Base-by-base conservation (phyloP, 2,888 invertebrate species). In the Anthoptus insignis region DNA sequence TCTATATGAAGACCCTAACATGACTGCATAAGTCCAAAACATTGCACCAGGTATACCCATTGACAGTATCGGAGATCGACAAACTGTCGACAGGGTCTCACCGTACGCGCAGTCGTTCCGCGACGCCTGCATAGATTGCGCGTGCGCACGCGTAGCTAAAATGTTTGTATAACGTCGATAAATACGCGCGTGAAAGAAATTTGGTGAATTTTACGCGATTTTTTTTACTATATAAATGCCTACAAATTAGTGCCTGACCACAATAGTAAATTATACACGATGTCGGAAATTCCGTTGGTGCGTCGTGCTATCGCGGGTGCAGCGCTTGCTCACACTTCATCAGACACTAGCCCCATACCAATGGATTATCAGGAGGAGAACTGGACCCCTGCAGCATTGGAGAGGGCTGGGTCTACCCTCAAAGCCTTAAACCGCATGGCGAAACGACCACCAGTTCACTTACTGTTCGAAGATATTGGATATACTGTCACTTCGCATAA, bases 391-490 rank as follows among this genome's bases (percentile, higher is more conserved):
- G 92, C 93, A 19, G 92, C 93, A 3, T 81, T 93, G 68, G 93
- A 93, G 74, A 79, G 93, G 68, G 92, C 94, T 49, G 90, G 93
- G 21, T 90, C 91, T 0, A 91, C 94, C 5, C 79, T 94, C 65
- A 93, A 93, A 66, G 94, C 94, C 6, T 75, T 94, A 16, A 94
- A 94, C 68, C 92, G 92, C 19, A 93, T 94, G 88, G 94, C 95
- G 0, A 95, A 94, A 73, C 82, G 94, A 68, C 94, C 94, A 4
- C 94, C 94, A 0, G 93, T 95, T 3, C 92, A 95, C 74, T 90
- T 95, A 47, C 83, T 94, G 49, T 95, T 95, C 77, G 94, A 94
- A 78, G 94, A 95, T 81, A 74, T 95, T 64, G 89, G 81, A 16
- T 95, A 93, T 73, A 92, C 93, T 0, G 94, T 94, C 29, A 89